Evolutionary conservation across 1,140 invertebrate species (phyloP).

Genomic region (Catajapyx aquilonaris): DNA sequence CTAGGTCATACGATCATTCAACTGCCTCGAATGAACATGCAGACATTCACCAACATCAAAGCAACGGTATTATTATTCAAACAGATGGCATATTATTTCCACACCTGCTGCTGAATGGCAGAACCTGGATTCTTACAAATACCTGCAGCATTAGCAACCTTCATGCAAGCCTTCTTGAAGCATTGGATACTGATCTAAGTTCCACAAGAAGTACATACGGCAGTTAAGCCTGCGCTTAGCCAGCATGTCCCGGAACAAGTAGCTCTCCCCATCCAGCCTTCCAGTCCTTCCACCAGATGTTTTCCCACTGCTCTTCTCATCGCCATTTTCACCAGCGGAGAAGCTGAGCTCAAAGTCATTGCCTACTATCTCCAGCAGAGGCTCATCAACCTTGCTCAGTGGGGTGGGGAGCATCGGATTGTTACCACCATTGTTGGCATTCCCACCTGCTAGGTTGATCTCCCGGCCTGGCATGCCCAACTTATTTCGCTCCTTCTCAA

Average conservation of each 20-base stretch:
- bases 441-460: constrained; percentile 15
- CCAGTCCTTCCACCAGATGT: background rate
- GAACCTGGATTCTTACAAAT: too few species aligned
- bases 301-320: background rate
- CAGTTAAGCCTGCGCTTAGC: background rate
- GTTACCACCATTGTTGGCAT: constrained; percentile 18
- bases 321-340: background rate
- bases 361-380: constrained; percentile 2
- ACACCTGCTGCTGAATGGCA: too few species aligned
- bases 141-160: too few species aligned
- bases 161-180: too few species aligned
- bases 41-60: too few species aligned
- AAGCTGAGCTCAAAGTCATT: constrained; percentile 1
- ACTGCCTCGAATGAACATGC: too few species aligned
- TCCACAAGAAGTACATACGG: too few species aligned
- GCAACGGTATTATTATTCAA: too few species aligned
- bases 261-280: background rate
- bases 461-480: background rate
- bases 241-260: background rate
- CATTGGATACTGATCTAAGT: too few species aligned
- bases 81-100: too few species aligned
- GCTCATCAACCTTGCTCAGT: constrained; percentile 35
- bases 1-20: too few species aligned
- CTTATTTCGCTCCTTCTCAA: constrained; percentile 3
- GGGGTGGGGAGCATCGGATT: constrained; percentile 36